These are phyloP conservation scores for Gallirallus australis DNA, from an alignment of 2,797 vertebrate genomes.

Conservation along the genomic window DNA sequence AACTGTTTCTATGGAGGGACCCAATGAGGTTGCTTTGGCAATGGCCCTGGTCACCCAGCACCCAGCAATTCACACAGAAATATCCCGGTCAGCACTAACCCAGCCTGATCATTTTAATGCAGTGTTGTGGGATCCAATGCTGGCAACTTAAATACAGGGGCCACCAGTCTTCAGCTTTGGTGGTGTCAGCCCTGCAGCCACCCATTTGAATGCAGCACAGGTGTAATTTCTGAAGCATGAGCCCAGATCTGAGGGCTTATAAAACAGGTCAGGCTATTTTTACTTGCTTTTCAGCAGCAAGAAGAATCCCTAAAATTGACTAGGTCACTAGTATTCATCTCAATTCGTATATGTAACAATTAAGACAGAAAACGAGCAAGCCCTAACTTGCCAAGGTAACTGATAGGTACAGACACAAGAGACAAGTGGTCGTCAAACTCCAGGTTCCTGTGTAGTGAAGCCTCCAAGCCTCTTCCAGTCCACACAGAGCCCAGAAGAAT, in stretches of 20 bases:
- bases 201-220: neutral
- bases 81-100: neutral
- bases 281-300: neutral
- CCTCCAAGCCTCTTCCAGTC: neutral
- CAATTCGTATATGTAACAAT: neutral
- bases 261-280: neutral
- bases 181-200: neutral
- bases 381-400: neutral
- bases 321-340: neutral
- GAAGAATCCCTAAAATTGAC: neutral
- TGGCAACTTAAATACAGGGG: neutral
- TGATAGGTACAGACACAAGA: neutral
- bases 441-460: neutral
- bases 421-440: neutral
- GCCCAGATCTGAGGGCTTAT: neutral
- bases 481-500: neutral
- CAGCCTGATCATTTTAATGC: neutral
- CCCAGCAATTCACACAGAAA: neutral
- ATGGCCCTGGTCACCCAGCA: neutral
- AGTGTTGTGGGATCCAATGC: neutral
- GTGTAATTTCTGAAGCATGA: neutral
- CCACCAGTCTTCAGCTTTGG: neutral
- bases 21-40: neutral
- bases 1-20: neutral
- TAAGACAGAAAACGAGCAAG: neutral